phyloP scores from a whole-genome alignment of 2,888 invertebrate genomes.

The Dioctria linearis region DNA sequence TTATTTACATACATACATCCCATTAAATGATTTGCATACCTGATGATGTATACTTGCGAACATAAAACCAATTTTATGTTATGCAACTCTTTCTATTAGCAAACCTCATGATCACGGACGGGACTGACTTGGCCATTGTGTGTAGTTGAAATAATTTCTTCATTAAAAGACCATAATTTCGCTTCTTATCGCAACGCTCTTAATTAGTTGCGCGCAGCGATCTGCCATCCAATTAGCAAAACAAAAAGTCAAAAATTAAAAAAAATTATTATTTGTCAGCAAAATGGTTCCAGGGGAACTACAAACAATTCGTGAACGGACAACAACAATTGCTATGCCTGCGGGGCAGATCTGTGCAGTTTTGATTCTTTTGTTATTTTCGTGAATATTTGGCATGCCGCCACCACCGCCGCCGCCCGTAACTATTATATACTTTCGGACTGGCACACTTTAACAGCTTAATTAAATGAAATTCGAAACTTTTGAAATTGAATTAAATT shows the following conservation, averaged over 20 bases:
- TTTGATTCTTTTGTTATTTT: conserved; percentile 4
- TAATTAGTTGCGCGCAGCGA: neutral
- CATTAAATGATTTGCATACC: too few species aligned
- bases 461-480: neutral
- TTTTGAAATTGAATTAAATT: neutral
- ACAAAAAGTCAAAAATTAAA: neutral
- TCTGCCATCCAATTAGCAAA: neutral
- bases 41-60: neutral
- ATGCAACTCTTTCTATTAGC: neutral
- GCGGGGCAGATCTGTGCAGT: neutral
- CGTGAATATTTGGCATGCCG: neutral
- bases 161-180: neutral
- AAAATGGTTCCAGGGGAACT: too few species aligned
- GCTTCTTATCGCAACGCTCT: neutral
- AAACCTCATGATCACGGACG: neutral
- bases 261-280: neutral
- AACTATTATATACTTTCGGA: too few species aligned
- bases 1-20: neutral
- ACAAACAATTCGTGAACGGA: neutral
- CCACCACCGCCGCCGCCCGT: too few species aligned
- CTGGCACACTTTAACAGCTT: neutral
- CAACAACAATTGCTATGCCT: neutral
- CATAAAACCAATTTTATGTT: neutral
- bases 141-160: neutral
- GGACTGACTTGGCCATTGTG: neutral